Conservation (phyloP, 2,797 vertebrate species). For the Parotocinclus haroldoi region DNA sequence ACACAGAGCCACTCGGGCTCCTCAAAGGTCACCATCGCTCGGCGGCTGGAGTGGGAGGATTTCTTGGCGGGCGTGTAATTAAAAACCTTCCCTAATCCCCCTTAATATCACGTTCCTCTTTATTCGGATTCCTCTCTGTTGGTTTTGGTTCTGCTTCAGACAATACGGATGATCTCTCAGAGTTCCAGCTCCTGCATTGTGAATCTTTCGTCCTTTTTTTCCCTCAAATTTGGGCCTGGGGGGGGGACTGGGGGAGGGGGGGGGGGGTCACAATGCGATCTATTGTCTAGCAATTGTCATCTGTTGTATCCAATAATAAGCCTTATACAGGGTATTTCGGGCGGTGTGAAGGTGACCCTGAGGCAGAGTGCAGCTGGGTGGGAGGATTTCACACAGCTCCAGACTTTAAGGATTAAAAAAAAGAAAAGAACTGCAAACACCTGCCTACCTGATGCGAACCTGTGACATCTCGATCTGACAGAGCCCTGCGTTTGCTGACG, state of each 20-base stretch:
- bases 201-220: neutral
- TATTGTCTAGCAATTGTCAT: neutral
- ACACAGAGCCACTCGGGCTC: neutral
- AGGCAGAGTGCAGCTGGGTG: constrained; percentile 23
- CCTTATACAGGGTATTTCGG: neutral
- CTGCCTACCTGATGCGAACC: neutral
- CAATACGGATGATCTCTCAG: no score
- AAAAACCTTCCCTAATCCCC: constrained; percentile 1
- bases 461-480: neutral
- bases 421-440: neutral
- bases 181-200: neutral
- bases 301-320: neutral
- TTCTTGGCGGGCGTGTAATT: neutral
- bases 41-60: constrained; percentile 11
- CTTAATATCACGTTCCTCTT: constrained; percentile 1
- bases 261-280: neutral
- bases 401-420: constrained; percentile 12
- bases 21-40: constrained; percentile 23
- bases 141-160: neutral
- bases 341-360: constrained; percentile 10
- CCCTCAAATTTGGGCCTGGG: neutral
- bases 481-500: no score
- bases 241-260: no score
- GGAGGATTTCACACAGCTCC: constrained; percentile 16
- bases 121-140: neutral